A percentile compares a stretch with the other conserved stretches of the same genome.
Evolutionary conservation across 2,113 vertebrate genomes (phyloP).

Genomic region (Chloroceryle aenea): DNA sequence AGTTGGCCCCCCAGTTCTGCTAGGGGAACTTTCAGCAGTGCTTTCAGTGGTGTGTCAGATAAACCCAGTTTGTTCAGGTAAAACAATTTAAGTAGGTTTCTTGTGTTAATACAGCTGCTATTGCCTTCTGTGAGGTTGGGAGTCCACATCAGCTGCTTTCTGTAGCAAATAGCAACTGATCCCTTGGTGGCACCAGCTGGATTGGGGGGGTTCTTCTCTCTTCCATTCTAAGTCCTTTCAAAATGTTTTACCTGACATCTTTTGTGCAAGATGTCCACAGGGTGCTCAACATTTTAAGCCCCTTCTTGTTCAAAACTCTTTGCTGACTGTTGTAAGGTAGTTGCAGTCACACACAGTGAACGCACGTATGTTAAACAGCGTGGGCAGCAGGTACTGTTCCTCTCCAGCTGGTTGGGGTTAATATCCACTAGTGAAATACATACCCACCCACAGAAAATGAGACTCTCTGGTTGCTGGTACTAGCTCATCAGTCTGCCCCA

Average conservation of each 20-base stretch:
- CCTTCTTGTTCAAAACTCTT: not conserved
- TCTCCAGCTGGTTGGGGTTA: not conserved
- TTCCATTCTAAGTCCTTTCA: not conserved
- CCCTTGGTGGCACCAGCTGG: not conserved
- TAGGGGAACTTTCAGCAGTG: no score
- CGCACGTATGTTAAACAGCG: fast-evolving
- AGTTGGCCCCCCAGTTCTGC: not conserved
- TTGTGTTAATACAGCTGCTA: not conserved
- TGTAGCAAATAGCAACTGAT: not conserved
- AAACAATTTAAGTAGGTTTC: not conserved
- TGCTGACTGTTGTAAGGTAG: not conserved
- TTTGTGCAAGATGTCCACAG: not conserved
- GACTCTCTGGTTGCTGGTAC: not conserved
- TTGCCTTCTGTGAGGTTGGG: not conserved
- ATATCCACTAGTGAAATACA: fast-evolving
- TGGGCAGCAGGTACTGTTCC: fast-evolving
- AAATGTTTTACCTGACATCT: not conserved
- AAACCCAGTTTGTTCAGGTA: not conserved
- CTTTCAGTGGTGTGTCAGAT: not conserved
- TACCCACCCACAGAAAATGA: not conserved
- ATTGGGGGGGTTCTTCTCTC: not conserved
- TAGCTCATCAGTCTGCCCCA: not conserved
- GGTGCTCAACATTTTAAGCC: not conserved
- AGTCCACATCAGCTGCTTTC: not conserved
- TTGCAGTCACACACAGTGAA: not conserved